phyloP scores from a whole-genome alignment of 2,888 invertebrate species.

The Helleia helle region DNA sequence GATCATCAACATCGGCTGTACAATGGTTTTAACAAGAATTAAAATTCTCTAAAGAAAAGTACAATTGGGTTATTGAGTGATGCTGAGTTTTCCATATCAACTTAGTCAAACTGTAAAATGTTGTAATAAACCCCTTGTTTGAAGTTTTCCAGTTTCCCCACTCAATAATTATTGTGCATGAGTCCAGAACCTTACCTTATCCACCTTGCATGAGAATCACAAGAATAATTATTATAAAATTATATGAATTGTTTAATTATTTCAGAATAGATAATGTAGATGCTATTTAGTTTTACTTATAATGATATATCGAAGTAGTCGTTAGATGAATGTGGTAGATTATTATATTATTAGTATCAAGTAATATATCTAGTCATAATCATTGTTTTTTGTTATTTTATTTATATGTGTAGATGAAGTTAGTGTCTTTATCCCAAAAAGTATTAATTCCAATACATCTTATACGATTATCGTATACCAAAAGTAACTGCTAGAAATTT shows the following conservation, averaged over 20 bases:
- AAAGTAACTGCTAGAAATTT: no score
- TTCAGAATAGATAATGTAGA: slow-evolving; percentile 1
- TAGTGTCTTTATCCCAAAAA: no score
- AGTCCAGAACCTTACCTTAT: background rate
- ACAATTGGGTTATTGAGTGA: no score
- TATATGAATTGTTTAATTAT: background rate
- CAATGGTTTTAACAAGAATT: no score
- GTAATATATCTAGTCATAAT: slow-evolving; percentile 5
- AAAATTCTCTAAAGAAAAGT: no score
- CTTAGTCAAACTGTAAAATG: no score
- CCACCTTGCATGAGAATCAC: background rate
- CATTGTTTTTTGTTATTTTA: background rate
- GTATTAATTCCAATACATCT: no score
- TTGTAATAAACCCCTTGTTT: no score
- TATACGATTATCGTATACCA: no score
- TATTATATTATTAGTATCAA: slow-evolving; percentile 11
- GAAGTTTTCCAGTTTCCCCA: background rate
- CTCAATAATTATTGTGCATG: background rate
- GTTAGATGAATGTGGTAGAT: slow-evolving; percentile 12
- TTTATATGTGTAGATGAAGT: no score
- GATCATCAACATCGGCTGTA: no score
- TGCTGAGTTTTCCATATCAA: no score
- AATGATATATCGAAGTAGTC: slow-evolving; percentile 1
- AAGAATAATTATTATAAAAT: background rate
- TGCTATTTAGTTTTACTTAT: slow-evolving; percentile 1